Evolutionary conservation across 2,797 vertebrate species (phyloP).

Genomic region (Delichon dasypus): DNA sequence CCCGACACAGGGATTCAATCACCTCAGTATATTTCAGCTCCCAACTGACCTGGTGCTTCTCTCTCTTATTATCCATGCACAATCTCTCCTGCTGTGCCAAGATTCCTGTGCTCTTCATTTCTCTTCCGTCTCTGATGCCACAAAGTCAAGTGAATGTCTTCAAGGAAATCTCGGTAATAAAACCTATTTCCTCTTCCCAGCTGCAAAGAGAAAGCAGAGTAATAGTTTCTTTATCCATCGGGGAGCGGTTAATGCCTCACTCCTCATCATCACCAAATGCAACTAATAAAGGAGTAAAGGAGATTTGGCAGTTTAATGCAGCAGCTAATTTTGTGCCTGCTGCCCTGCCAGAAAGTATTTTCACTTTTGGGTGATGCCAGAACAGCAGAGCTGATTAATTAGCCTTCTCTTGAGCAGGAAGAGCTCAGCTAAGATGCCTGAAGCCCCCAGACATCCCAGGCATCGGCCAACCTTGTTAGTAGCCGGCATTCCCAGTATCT

Average conservation of each 20-base stretch:
- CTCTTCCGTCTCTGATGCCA: constrained; percentile 43
- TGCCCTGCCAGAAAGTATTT: constrained; percentile 69
- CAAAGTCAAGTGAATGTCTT: constrained; percentile 69
- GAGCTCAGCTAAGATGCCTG: constrained; percentile 11
- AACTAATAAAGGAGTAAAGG: constrained; percentile 70
- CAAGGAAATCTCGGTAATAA: constrained; percentile 66
- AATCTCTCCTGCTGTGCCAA: constrained; percentile 59
- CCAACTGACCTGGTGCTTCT: constrained; percentile 13
- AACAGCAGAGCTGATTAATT: constrained; percentile 65
- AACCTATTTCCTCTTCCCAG: constrained; percentile 60
- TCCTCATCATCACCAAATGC: constrained; percentile 69
- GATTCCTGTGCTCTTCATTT: constrained; percentile 59
- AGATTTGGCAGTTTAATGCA: constrained; percentile 71
- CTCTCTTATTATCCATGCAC: constrained; percentile 17
- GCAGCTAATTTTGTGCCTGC: constrained; percentile 68
- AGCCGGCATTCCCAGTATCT: background rate
- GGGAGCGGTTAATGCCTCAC: constrained; percentile 57
- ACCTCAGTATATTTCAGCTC: constrained; percentile 36
- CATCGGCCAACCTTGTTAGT: constrained; percentile 1
- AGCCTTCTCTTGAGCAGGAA: constrained; percentile 38
- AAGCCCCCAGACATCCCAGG: constrained; percentile 16
- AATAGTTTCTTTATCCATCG: constrained; percentile 62
- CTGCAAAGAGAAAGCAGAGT: constrained; percentile 55
- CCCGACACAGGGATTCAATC: constrained; percentile 17
- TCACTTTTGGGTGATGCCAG: constrained; percentile 68